phyloP scores from a whole-genome alignment of 2,113 vertebrate genomes.

The Ciconia boyciana region DNA sequence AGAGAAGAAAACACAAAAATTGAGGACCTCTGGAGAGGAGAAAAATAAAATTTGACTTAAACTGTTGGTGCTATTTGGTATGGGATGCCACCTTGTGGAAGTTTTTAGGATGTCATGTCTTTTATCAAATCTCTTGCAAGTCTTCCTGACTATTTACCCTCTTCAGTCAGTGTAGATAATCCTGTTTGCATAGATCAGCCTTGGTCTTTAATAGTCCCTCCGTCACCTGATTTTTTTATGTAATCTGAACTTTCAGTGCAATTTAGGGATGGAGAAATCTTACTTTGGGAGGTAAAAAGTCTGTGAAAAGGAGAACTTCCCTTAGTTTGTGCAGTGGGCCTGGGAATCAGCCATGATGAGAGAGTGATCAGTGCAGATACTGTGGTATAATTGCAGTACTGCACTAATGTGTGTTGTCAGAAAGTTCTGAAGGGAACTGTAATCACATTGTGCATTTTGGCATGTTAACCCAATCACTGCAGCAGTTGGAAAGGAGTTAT shows the following conservation, averaged over 20 bases:
- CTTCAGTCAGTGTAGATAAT: neutral
- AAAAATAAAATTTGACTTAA: neutral
- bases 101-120: neutral
- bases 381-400: neutral
- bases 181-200: neutral
- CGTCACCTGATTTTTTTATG: neutral
- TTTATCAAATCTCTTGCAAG: neutral
- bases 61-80: neutral
- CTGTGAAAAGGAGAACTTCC: neutral
- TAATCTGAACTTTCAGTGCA: neutral
- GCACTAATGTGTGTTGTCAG: neutral
- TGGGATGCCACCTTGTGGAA: constrained; percentile 58
- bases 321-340: neutral
- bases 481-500: neutral
- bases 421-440: neutral
- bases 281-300: neutral
- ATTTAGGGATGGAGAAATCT: neutral
- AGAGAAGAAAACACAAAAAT: constrained; percentile 12
- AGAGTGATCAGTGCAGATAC: rapidly evolving
- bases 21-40: neutral
- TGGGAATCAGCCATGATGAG: neutral
- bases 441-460: neutral
- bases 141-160: neutral
- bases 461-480: neutral
- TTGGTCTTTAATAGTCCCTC: neutral